Evolutionary conservation across 2,113 vertebrate genomes (phyloP).

Genomic region (Rhipidura dahli): DNA sequence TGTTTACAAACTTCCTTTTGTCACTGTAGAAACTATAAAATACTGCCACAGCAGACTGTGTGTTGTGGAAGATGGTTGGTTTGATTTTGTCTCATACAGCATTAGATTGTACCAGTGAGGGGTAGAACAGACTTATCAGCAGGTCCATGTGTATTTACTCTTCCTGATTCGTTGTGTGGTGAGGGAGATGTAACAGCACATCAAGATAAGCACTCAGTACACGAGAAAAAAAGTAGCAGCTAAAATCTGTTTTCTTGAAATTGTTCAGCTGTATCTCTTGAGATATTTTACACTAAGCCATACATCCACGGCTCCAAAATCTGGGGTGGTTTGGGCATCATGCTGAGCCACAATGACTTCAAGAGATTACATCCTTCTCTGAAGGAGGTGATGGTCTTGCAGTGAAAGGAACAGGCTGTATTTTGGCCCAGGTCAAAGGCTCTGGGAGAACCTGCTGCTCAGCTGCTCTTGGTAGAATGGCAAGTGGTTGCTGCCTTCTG

Average conservation of each 20-base stretch:
- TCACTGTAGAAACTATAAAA: not conserved
- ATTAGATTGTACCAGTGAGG: not conserved
- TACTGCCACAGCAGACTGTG: not conserved
- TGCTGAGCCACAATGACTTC: not conserved
- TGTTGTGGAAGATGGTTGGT: not conserved
- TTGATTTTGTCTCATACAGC: not conserved
- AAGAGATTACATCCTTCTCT: not conserved
- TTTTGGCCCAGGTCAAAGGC: not conserved
- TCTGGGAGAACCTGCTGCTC: not conserved
- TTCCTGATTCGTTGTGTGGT: not conserved
- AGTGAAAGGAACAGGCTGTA: not conserved
- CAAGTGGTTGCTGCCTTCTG: fast-evolving
- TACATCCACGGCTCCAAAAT: not conserved
- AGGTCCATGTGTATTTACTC: not conserved
- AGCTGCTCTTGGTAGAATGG: fast-evolving
- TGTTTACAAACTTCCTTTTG: not conserved
- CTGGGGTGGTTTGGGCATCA: not conserved
- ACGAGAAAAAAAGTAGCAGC: not conserved
- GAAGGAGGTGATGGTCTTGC: fast-evolving
- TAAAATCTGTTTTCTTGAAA: not conserved
- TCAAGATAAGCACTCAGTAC: not conserved
- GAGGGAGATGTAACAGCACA: not conserved
- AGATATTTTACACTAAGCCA: not conserved
- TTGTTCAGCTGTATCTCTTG: not conserved
- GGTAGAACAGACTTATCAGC: not conserved